These are phyloP conservation scores for Hapalemur alaotrensis DNA, from an alignment of 2,797 vertebrate genomes.

Conservation along the genomic window DNA sequence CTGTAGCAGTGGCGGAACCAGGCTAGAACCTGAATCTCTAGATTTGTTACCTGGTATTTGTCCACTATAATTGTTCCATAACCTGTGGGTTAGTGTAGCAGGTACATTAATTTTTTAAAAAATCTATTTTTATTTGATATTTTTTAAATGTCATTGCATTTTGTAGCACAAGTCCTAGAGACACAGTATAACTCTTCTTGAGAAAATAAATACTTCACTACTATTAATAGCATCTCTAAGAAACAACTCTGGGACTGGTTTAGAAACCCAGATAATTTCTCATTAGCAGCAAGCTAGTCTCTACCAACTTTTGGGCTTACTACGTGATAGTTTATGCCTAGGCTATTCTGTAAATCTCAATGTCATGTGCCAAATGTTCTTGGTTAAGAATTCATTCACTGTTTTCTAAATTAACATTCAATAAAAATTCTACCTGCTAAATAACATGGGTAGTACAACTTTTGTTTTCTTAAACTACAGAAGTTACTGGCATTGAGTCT, in stretches of 20 bases:
- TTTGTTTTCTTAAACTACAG: not conserved
- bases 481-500: not conserved
- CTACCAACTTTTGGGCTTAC: not conserved
- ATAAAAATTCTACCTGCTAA: not conserved
- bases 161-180: not conserved
- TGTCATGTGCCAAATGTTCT: not conserved
- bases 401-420: conserved; percentile 10
- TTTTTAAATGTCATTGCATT: not conserved
- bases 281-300: not conserved
- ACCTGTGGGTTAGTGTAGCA: not conserved
- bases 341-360: not conserved
- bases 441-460: not conserved
- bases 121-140: not conserved
- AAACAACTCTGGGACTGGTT: not conserved
- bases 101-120: not conserved
- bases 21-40: not conserved
- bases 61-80: not conserved
- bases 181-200: not conserved
- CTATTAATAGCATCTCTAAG: not conserved
- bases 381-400: not conserved
- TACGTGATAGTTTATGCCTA: not conserved
- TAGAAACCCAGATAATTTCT: not conserved
- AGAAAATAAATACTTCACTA: not conserved
- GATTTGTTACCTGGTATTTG: not conserved
- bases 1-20: not conserved